Evolutionary conservation across 2,113 vertebrate species (phyloP).

Genomic region (Neolamprologus fasciatus): DNA sequence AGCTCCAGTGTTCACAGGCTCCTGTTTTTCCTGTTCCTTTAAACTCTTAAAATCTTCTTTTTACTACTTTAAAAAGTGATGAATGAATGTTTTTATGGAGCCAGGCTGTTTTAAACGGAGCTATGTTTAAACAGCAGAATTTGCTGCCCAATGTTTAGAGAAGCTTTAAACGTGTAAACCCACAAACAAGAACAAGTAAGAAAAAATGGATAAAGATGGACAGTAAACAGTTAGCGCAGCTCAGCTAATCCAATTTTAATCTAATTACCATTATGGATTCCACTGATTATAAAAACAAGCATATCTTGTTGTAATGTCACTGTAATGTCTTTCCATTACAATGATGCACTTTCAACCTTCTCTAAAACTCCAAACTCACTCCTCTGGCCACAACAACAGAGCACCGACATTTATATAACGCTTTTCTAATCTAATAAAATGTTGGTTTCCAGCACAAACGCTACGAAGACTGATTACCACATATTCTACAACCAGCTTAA

Average conservation of each 20-base stretch:
- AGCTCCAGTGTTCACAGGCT: not conserved
- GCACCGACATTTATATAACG: rapidly evolving
- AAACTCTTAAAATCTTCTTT: rapidly evolving
- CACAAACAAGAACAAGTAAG: not conserved
- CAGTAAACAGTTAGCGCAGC: rapidly evolving
- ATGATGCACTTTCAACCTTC: rapidly evolving
- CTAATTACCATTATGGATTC: not conserved
- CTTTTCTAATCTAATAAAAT: not conserved
- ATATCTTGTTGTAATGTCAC: not conserved
- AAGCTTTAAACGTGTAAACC: not conserved
- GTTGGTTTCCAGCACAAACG: not conserved
- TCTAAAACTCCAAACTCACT: not conserved
- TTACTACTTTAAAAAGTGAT: not conserved
- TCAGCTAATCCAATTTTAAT: not conserved
- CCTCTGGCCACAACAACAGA: not conserved
- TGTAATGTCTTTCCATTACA: not conserved
- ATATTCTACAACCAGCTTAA: not conserved
- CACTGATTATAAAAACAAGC: not conserved
- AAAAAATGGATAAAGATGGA: not conserved
- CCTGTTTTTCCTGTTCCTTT: not conserved
- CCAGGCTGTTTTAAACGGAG: not conserved
- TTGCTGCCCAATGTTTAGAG: not conserved
- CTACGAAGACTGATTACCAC: not conserved
- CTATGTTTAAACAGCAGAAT: not conserved
- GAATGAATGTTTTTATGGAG: not conserved